Conservation (phyloP, 2,888 invertebrate genomes). For the Dynastes grantii region DNA sequence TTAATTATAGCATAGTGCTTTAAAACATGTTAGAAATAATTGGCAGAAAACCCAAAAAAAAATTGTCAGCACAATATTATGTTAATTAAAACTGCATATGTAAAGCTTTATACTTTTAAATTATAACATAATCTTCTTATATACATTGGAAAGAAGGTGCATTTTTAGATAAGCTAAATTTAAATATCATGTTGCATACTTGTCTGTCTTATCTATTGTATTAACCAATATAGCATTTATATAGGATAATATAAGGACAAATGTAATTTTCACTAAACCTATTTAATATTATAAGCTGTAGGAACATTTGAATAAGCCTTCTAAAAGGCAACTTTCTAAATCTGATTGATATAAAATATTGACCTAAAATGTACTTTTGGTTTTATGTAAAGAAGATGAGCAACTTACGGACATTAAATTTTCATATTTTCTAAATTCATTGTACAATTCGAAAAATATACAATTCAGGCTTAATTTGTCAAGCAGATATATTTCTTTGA, state of each 20-base stretch:
- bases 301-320: too few species aligned
- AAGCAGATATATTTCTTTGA: neutral
- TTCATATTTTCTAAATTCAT: neutral
- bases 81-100: too few species aligned
- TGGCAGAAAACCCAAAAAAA: too few species aligned
- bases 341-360: too few species aligned
- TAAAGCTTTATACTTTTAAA: too few species aligned
- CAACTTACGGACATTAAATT: too few species aligned
- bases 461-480: neutral
- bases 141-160: constrained; percentile 10
- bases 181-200: constrained; percentile 15
- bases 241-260: constrained; percentile 3
- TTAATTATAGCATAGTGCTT: neutral
- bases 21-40: neutral
- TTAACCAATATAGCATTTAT: constrained; percentile 11
- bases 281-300: too few species aligned
- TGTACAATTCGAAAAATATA: neutral
- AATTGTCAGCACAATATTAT: too few species aligned
- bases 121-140: neutral
- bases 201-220: constrained; percentile 17
- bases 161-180: constrained; percentile 22
- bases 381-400: too few species aligned
- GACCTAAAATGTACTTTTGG: too few species aligned
- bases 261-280: neutral
- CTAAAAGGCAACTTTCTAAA: too few species aligned